Evolutionary conservation across 2,113 vertebrate species (phyloP), one percentile per base, ranked within the genome.

Genomic region (Nematolebias whitei): DNA sequence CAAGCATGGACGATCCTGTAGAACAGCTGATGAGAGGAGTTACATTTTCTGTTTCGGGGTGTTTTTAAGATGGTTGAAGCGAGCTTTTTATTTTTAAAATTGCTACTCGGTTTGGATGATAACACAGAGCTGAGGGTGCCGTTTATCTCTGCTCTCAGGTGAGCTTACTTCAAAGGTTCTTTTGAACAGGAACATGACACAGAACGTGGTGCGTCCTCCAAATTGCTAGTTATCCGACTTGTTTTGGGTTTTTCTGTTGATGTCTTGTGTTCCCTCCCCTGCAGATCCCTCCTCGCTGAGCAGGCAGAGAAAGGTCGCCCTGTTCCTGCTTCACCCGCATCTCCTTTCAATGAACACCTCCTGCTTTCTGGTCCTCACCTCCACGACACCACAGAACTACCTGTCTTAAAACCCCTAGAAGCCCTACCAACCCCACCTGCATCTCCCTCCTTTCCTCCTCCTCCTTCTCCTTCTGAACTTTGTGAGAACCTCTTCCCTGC

Each of bases 211-310:
- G 10, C 22, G 53, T 51, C 16, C 32, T 54, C 26, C 6, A 5
- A 40, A 63, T 57, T 18, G 0, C 24, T 2, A 10, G 60, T 54
- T 76, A 50, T 52, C 44, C 29, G 15, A 62, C 69, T 20, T 61
- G 47, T 59, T 60, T 52, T 41, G 16, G 39, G 26, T 62, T 47
- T 14, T 22, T 79, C 26, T 79, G 56, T 71, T 88, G 76, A 88
- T 72, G 62, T 79, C 73, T 56, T 77, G 81, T 52, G 22, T 61
- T 86, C 62, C 82, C 32, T 87, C 69, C 78, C 62, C 62, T 79
- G 45, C 85, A 93, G 93, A 79, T 65, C 69, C 35, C 60, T 76
- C 55, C 43, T 83, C 29, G 15, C 82, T 81, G 88, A 90, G 20
- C 79, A 78, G 69, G 55, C 80, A 62, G 82, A 83, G 29, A 83